These are phyloP conservation scores for Drosophila rufa DNA, from an alignment of 1,140 invertebrate species.

Conservation along the genomic window DNA sequence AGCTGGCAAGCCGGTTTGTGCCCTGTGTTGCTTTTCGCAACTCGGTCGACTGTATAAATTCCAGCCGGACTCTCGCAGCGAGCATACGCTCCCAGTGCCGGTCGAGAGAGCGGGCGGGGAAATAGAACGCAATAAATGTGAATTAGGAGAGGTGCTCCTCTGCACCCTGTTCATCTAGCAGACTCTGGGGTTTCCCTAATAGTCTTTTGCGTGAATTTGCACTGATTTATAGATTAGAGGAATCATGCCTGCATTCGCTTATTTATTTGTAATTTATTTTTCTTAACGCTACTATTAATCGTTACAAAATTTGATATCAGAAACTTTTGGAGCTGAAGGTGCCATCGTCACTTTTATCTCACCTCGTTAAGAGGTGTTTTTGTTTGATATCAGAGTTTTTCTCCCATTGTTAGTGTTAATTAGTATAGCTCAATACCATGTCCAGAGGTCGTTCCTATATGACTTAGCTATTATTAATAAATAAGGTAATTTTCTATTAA, in stretches of 20 bases:
- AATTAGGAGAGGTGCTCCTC: constrained; percentile 42
- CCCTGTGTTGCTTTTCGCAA: constrained; percentile 51
- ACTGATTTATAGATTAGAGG: neutral
- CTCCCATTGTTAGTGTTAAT: too few relatives aligned
- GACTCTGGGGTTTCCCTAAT: constrained; percentile 49
- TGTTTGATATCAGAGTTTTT: too few relatives aligned
- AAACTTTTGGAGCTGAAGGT: too few relatives aligned
- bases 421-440: too few relatives aligned
- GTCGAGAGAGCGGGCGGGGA: constrained; percentile 42
- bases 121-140: constrained; percentile 65
- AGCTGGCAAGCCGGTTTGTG: constrained; percentile 65
- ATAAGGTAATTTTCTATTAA: too few relatives aligned
- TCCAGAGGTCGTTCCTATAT: too few relatives aligned
- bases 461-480: too few relatives aligned
- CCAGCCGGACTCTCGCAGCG: constrained; percentile 20
- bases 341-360: too few relatives aligned
- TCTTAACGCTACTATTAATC: too few relatives aligned
- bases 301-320: too few relatives aligned
- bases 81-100: constrained; percentile 44
- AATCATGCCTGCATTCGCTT: neutral
- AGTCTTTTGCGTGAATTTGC: constrained; percentile 18
- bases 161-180: neutral
- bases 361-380: too few relatives aligned
- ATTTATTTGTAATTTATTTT: too few relatives aligned
- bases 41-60: constrained; percentile 65